phyloP scores from a whole-genome alignment of 2,888 invertebrate genomes.

The Oscheius sp. region DNA sequence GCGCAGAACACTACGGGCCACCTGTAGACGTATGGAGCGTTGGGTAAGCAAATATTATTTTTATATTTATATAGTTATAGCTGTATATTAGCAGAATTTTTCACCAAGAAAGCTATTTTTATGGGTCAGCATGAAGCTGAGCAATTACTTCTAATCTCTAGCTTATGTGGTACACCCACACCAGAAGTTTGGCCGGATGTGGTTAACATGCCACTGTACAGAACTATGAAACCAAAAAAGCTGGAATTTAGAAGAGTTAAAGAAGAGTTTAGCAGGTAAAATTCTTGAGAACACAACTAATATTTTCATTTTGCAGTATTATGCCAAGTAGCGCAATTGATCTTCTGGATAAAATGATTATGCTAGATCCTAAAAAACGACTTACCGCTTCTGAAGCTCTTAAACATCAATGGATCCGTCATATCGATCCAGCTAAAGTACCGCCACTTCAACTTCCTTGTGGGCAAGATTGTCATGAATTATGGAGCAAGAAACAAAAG shows the following conservation, averaged over 20 bases:
- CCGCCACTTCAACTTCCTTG: constrained; percentile 78
- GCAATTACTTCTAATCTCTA: constrained; percentile 90
- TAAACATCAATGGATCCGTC: constrained; percentile 89
- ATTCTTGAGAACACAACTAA: not conserved
- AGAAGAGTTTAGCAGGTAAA: constrained; percentile 87
- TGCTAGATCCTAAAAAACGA: constrained; percentile 91
- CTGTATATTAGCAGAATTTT: constrained; percentile 96
- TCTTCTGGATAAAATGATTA: constrained; percentile 82
- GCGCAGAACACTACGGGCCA: constrained; percentile 96
- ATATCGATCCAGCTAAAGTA: constrained; percentile 83
- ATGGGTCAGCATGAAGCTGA: constrained; percentile 93
- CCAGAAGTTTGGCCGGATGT: constrained; percentile 97
- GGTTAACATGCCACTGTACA: constrained; percentile 90
- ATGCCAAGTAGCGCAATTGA: constrained; percentile 77
- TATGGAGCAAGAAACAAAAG: constrained; percentile 88
- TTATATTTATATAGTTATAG: constrained; percentile 71
- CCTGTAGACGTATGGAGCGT: constrained; percentile 99
- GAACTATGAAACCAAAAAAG: constrained; percentile 89
- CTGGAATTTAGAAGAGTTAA: constrained; percentile 87
- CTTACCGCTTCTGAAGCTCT: constrained; percentile 94
- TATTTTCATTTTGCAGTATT: constrained; percentile 71
- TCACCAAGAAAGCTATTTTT: constrained; percentile 93
- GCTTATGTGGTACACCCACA: constrained; percentile 88
- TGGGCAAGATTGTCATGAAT: constrained; percentile 95
- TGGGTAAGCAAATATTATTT: constrained; percentile 77